Conservation (phyloP, 2,888 invertebrate species). For the Ormyrus labotus region DNA sequence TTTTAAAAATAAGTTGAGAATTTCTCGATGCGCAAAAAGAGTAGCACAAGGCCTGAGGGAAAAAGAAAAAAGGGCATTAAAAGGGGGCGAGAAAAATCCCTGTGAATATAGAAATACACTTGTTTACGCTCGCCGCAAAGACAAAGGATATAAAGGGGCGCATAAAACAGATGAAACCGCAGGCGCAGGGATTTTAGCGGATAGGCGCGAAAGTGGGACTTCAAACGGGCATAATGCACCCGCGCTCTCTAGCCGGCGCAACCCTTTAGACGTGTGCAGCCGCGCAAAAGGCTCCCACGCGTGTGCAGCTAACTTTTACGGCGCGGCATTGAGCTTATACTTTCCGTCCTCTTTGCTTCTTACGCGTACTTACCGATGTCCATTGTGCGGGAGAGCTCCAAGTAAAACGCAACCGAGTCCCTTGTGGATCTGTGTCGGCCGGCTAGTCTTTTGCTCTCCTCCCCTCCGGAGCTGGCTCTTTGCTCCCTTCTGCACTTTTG, state of each 20-base stretch:
- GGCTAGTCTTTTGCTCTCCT: not conserved
- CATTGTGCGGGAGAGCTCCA: constrained; percentile 39
- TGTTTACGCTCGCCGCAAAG: constrained; percentile 31
- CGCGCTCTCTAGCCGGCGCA: constrained; percentile 33
- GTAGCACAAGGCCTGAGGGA: too few relatives aligned
- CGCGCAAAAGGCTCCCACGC: constrained; percentile 29
- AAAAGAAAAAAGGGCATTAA: too few relatives aligned
- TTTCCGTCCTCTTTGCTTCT: constrained; percentile 29
- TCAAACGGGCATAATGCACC: constrained; percentile 73
- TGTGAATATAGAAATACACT: constrained; percentile 18
- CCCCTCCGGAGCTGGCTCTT: not conserved
- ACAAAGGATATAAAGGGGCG: constrained; percentile 16
- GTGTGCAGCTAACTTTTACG: constrained; percentile 39
- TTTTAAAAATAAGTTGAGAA: too few relatives aligned
- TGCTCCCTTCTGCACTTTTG: constrained; percentile 3
- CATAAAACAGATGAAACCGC: constrained; percentile 19
- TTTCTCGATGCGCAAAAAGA: too few relatives aligned
- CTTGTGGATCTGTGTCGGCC: not conserved
- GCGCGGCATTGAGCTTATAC: constrained; percentile 8
- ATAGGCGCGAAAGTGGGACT: constrained; percentile 66
- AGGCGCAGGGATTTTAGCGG: constrained; percentile 60
- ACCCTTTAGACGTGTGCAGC: constrained; percentile 22
- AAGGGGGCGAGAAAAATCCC: constrained; percentile 1
- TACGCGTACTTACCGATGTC: constrained; percentile 53
- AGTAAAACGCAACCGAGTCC: not conserved